These are phyloP conservation scores for Vesta saturnalis DNA, from an alignment of 2,888 invertebrate genomes.

Conservation along the genomic window DNA sequence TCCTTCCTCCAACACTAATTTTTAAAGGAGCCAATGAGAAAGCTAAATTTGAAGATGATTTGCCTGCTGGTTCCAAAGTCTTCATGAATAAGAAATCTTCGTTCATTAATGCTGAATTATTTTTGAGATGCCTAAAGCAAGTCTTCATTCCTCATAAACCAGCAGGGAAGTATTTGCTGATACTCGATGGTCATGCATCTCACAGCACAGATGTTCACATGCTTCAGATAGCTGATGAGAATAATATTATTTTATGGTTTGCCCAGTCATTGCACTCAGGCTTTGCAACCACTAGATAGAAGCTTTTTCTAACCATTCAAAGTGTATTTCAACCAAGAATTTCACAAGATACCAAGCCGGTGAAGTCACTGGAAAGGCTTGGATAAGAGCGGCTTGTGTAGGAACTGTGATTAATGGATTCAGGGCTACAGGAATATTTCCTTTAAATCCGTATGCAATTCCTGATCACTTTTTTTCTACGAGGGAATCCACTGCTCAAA, in stretches of 20 bases:
- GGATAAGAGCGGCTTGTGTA: slow-evolving; percentile 17
- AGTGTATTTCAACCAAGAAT: no score
- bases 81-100: slow-evolving; percentile 30
- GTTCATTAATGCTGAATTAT: slow-evolving; percentile 34
- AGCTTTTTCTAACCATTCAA: no score
- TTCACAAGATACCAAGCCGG: no score
- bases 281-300: no score
- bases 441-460: slow-evolving; percentile 30
- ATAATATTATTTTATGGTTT: slow-evolving; percentile 37
- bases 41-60: slow-evolving; percentile 32
- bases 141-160: slow-evolving; percentile 14
- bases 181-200: slow-evolving; percentile 50
- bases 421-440: slow-evolving; percentile 28
- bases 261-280: no score
- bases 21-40: slow-evolving; percentile 12
- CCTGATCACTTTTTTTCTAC: slow-evolving; percentile 25
- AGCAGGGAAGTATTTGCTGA: slow-evolving; percentile 38
- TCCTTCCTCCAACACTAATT: neutral
- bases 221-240: slow-evolving; percentile 44
- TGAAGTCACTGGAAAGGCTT: no score
- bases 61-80: slow-evolving; percentile 33
- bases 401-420: slow-evolving; percentile 32
- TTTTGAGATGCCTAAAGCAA: slow-evolving; percentile 38
- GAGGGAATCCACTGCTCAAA: neutral
- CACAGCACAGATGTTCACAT: slow-evolving; percentile 39